These are phyloP conservation scores for Apodemia duryi DNA, from an alignment of 2,888 invertebrate species.

Conservation along the genomic window DNA sequence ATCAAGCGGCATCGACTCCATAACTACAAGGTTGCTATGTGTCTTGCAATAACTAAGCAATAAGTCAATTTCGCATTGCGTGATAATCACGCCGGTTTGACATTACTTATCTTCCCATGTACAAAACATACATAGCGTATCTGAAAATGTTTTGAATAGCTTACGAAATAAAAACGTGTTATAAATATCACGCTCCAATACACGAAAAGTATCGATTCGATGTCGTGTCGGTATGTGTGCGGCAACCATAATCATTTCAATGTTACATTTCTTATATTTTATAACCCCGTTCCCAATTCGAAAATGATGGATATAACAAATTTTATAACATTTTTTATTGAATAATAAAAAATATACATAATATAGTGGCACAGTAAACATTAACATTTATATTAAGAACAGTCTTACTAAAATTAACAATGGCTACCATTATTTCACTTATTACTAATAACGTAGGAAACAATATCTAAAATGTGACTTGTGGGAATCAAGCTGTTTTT, in stretches of 20 bases:
- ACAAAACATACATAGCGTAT: no score
- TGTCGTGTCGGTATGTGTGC: no score
- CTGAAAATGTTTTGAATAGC: no score
- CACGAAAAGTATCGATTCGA: no score
- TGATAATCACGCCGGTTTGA: no score
- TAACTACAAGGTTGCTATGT: no score
- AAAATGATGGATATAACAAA: conserved; percentile 5
- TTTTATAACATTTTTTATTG: background rate
- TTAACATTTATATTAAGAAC: conserved; percentile 20
- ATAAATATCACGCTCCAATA: no score
- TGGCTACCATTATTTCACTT: conserved; percentile 1
- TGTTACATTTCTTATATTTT: background rate
- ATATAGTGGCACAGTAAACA: conserved; percentile 22
- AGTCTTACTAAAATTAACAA: conserved; percentile 21
- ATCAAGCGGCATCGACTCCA: no score
- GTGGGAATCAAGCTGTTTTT: background rate
- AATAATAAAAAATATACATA: conserved; percentile 17
- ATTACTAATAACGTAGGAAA: background rate
- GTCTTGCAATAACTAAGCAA: no score
- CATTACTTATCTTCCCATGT: no score
- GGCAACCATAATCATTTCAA: background rate
- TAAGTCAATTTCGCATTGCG: no score
- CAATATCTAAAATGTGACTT: conserved; percentile 5
- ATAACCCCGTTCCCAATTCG: conserved; percentile 5
- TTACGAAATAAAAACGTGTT: no score